Evolutionary conservation across 2,113 vertebrate genomes (phyloP).

Genomic region (Chunga burmeisteri): DNA sequence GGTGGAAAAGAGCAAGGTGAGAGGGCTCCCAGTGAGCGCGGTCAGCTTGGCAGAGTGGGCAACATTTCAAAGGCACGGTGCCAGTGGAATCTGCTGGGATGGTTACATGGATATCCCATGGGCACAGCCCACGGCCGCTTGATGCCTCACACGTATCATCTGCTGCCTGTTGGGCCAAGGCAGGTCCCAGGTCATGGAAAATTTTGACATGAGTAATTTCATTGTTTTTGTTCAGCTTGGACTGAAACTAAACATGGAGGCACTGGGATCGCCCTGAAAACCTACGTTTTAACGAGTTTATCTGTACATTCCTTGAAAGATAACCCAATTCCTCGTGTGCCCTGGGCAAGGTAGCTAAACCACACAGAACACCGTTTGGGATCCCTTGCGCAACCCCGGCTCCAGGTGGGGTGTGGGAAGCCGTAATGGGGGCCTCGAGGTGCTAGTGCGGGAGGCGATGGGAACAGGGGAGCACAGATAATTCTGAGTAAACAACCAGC

Average conservation of each 20-base stretch:
- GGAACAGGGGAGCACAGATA: background rate
- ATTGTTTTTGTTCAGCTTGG: slow-evolving; percentile 24
- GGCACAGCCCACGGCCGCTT: background rate
- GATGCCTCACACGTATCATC: accelerated
- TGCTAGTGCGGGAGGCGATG: accelerated
- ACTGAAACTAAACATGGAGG: background rate
- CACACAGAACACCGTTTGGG: background rate
- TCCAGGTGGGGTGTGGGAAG: background rate
- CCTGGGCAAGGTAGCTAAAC: background rate
- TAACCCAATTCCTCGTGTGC: background rate
- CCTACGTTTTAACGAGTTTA: background rate
- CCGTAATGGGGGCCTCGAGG: accelerated
- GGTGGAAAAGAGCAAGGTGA: background rate
- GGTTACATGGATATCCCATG: accelerated
- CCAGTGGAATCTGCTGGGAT: accelerated
- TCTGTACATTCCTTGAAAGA: background rate
- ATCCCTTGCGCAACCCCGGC: background rate
- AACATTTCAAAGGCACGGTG: background rate
- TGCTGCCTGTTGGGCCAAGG: background rate
- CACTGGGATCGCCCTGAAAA: background rate
- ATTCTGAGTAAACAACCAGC: background rate
- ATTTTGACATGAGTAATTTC: slow-evolving; percentile 1
- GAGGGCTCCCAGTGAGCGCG: background rate
- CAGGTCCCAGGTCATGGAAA: slow-evolving; percentile 18
- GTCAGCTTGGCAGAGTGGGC: accelerated